Evolutionary conservation across 92 coral and sea anemone genomes (phyloP).

Genomic region (Anthopleura xanthogrammica): DNA sequence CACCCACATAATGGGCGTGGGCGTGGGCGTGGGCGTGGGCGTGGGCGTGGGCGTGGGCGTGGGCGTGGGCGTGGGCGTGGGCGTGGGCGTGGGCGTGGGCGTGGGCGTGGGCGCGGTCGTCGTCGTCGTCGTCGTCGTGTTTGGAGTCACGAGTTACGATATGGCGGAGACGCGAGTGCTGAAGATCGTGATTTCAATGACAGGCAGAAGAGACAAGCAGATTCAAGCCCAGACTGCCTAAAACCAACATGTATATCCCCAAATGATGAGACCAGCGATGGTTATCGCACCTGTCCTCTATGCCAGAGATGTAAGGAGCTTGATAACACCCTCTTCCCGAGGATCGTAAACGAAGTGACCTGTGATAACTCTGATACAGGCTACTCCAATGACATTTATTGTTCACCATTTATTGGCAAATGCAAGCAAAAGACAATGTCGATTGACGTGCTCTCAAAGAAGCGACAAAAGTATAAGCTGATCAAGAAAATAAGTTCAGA

Average conservation of each 20-base stretch:
- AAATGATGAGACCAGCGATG: not conserved
- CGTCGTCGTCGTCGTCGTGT: not conserved
- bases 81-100: not conserved
- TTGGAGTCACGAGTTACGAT: too few relatives aligned
- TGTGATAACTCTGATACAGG: not conserved
- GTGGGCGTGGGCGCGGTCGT: not conserved
- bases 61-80: not conserved
- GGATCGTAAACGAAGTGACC: conserved; percentile 9
- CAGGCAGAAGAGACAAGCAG: not conserved
- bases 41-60: not conserved
- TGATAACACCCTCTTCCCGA: not conserved
- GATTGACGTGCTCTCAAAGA: conserved; percentile 10
- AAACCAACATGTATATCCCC: not conserved
- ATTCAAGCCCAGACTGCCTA: not conserved
- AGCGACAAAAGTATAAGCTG: conserved; percentile 3
- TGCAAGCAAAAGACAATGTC: conserved; percentile 16
- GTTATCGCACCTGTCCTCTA: conserved; percentile 7
- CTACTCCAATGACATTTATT: not conserved
- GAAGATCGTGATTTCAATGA: not conserved
- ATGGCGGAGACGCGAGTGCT: not conserved
- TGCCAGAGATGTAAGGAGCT: conserved; percentile 24
- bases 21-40: not conserved
- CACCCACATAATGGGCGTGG: not conserved
- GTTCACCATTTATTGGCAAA: not conserved
- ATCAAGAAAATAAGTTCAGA: not conserved